phyloP scores from a whole-genome alignment of 2,888 invertebrate species.

The Noctua pronuba region DNA sequence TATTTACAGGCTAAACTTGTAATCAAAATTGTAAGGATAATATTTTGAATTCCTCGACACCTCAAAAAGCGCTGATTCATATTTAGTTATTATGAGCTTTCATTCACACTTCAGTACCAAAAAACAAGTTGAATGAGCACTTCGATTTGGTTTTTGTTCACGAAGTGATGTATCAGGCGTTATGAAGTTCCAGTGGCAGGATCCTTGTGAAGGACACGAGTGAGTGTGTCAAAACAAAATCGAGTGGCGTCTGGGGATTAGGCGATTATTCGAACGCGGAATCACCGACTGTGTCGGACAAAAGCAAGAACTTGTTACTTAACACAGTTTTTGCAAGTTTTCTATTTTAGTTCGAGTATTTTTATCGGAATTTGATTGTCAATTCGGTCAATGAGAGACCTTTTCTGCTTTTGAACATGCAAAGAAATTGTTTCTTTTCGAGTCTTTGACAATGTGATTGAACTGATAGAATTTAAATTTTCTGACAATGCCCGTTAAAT shows the following conservation, averaged over 20 bases:
- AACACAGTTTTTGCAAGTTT: slow-evolving; percentile 65
- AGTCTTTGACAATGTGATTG: slow-evolving; percentile 50
- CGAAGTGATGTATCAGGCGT: slow-evolving; percentile 65
- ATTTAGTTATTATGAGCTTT: slow-evolving; percentile 76
- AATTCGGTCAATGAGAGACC: slow-evolving; percentile 59
- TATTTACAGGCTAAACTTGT: slow-evolving; percentile 9
- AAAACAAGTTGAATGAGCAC: slow-evolving; percentile 78
- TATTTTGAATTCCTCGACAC: slow-evolving; percentile 57
- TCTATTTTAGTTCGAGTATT: slow-evolving; percentile 64
- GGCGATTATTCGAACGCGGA: slow-evolving; percentile 72
- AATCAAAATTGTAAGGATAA: slow-evolving; percentile 58
- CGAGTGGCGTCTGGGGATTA: slow-evolving; percentile 87
- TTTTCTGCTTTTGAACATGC: slow-evolving; percentile 57
- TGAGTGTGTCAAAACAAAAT: slow-evolving; percentile 89
- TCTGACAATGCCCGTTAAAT: slow-evolving; percentile 54
- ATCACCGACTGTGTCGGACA: slow-evolving; percentile 77
- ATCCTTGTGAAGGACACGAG: slow-evolving; percentile 79
- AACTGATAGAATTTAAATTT: slow-evolving; percentile 51
- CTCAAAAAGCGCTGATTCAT: slow-evolving; percentile 77
- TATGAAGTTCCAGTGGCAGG: slow-evolving; percentile 74
- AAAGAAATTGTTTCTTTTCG: slow-evolving; percentile 59
- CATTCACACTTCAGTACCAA: slow-evolving; percentile 76
- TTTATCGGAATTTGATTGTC: slow-evolving; percentile 66
- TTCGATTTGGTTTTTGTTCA: slow-evolving; percentile 76
- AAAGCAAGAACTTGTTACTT: slow-evolving; percentile 68